Evolutionary conservation across 2,113 vertebrate genomes (phyloP), one percentile per base, ranked within the genome.

Genomic region (Microtus oregoni): DNA sequence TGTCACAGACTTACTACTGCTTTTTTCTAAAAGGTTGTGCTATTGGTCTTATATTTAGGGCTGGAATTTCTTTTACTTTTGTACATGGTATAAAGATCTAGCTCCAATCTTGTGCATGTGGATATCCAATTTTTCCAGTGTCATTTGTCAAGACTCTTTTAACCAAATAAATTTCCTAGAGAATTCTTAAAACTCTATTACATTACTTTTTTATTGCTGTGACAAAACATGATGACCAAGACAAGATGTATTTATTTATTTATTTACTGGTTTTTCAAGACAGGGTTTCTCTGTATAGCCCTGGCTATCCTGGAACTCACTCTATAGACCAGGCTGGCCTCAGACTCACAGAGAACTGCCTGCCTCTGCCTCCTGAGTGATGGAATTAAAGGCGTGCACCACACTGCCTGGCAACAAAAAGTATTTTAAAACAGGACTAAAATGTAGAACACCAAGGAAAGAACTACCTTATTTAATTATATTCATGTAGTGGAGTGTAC

Each of bases 391-490:
- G 17, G 7, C 70, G 3, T 72, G 35, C 2, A 3, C 17, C 70
- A 72, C 19, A 72, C 19, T 2, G 24, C 17, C 19, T 72, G 35
- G 19, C n/a, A 50, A 32, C 52, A 82, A 82, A 78, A 61, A 38
- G 35, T 87, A 94, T 86, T 91, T 93, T 72, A 76, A 95, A 94
- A 92, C 11, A 95, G 30, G 58, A 63, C 85, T 89, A 86, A 88
- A 61, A 7, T 67, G 3, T 32, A 50, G 41, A 81, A 93, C 76
- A 89, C 65, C 30, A 94, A 94, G 50, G 50, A 14, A 93, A 47
- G 13, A 10, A n/a, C 92, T 85, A 73, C 10, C 24, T 93, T 91
- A 72, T 22, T 47, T 14, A 61, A 68, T 44, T 24, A 82, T 83
- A 82, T 41, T 92, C 32, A 89, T 7, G 70, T 2, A 75, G 65